Evolutionary conservation across 2,888 invertebrate species (phyloP), one percentile per base, ranked within the genome.

Genomic region (Lasioglossum calceatum): DNA sequence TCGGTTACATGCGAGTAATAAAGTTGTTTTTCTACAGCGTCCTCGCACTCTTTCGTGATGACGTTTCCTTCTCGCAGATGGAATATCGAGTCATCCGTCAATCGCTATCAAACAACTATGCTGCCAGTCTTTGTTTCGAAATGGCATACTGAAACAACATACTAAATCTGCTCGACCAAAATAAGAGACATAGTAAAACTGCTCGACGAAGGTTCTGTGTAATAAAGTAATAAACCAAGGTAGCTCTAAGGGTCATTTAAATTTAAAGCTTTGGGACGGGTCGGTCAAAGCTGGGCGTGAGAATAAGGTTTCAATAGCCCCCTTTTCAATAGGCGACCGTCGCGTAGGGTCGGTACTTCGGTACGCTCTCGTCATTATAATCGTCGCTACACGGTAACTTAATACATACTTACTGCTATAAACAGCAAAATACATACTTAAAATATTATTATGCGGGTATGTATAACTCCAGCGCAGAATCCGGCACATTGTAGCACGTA

Each of bases 11-110:
- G 32, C 7, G 61, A 64, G 61, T 32, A 64, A 16, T 32, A 64
- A 64, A 64, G 64, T 7, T 64, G 64, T 64, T 74, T 32, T 78
- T 44, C 44, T 73, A 47, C 47, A 36, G 27, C 47, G n/a, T 64
- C 54, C 58, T 74, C 50, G 32, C 54, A 42, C 27, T 77, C 70
- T 61, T 73, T 78, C 47, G n/a, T 58, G 77, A 70, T n/a, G 27
- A 70, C 70, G 54, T 47, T 70, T 67, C 78, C 47, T 84, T 47
- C 39, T 71, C 67, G 47, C 42, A 61, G 42, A 75, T 61, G 58
- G 72, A 75, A 75, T 67, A 12, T 42, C 61, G 81, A 71, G 75
- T 79, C 23, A 23, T 54, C 23, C 2, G 54, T 23, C n/a, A 54
- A 54, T 54, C 54, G 8, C 54, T 23, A 54, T 10, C 54, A 8